Evolutionary conservation across 2,113 vertebrate species (phyloP).

Genomic region (Bolborhynchus lineola): DNA sequence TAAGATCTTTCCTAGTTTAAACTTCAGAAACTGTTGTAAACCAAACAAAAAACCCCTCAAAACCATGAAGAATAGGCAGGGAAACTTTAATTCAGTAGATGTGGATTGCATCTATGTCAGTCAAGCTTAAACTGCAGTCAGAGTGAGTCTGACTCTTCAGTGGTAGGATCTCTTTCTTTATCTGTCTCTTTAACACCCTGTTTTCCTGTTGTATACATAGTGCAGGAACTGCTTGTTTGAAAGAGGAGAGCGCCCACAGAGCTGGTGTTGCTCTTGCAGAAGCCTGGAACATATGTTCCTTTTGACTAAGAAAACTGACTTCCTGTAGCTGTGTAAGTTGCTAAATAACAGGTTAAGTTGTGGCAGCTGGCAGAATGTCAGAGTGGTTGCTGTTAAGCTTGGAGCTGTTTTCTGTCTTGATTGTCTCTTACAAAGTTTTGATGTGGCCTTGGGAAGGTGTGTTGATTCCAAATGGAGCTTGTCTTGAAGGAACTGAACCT

Average conservation of each 20-base stretch:
- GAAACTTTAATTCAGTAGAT: neutral
- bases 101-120: neutral
- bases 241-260: neutral
- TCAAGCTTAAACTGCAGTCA: neutral
- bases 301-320: constrained; percentile 7
- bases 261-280: neutral
- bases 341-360: constrained; percentile 10
- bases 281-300: neutral
- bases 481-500: neutral
- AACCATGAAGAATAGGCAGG: neutral
- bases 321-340: constrained; percentile 5
- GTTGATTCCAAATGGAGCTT: neutral
- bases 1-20: neutral
- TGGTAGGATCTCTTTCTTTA: neutral
- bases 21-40: neutral
- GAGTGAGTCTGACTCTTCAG: neutral
- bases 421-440: neutral
- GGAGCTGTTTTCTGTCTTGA: neutral
- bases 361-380: constrained; percentile 1
- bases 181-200: neutral
- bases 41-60: neutral
- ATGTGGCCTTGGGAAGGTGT: neutral
- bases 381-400: neutral
- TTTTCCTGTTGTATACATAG: neutral
- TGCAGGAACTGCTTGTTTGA: neutral